Evolutionary conservation across 2,888 invertebrate species (phyloP), one percentile per base, ranked within the genome.

Genomic region (Hemaris fuciformis): DNA sequence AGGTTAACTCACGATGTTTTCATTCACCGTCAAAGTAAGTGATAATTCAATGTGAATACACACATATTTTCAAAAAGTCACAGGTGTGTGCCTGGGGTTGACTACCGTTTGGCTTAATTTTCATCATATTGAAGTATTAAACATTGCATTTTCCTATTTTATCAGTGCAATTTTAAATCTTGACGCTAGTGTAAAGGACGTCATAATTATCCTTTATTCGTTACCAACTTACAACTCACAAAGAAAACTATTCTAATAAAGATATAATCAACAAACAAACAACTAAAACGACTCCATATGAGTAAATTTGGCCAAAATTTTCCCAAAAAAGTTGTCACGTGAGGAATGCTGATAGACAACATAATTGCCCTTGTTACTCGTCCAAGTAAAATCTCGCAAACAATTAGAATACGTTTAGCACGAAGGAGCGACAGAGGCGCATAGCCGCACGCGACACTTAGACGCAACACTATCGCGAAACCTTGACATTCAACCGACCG

Each of bases 361-460:
- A 13, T 20, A 22, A 43, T 43, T 20, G 20, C 7, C 18, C 2
- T 53, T 18, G 2, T 53, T 46, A 8, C 23, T 23, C n/a, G 48
- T n/a, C n/a, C n/a, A n/a, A 27, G n/a, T 18, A 53, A 53, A 53
- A 53, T 27, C 15, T 31, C n/a, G n/a, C 53, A 53, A 43, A 18
- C 10, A 45, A n/a, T 48, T 27, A 48, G 18, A 46, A 53, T 31
- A 53, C 18, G 31, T 53, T 53, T 53, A 31, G 27, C 18, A 18
- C 43, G 38, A 43, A 31, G 22, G 22, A 20, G 45, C 53, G 31
- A 53, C 18, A 31, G 8, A 18, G 31, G 18, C 46, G 25, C 46
- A 46, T 25, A 53, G 53, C 53, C 18, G 53, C 53, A 53, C 53
- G 53, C 53, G 18, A 53, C 53, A n/a, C n/a, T n/a, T n/a, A n/a